Conservation (phyloP, 2,888 invertebrate genomes). For the Shargacucullia verbasci region DNA sequence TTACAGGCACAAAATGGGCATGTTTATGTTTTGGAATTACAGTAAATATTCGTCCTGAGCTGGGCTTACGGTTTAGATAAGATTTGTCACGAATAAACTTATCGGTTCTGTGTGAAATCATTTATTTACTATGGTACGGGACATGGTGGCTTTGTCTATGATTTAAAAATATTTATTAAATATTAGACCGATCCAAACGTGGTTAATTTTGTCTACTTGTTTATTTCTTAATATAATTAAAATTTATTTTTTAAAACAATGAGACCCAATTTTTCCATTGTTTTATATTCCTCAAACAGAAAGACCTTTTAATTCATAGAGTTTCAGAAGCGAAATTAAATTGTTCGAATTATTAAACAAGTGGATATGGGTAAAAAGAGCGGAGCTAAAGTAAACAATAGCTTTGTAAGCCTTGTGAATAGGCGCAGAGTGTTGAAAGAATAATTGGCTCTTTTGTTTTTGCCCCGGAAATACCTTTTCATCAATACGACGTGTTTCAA, state of each 20-base stretch:
- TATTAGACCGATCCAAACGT: too few relatives aligned
- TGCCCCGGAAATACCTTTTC: conserved; percentile 40
- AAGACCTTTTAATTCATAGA: conserved; percentile 19
- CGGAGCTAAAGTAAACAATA: conserved; percentile 54
- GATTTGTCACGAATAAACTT: conserved; percentile 15
- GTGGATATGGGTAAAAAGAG: conserved; percentile 36
- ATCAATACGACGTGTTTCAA: conserved; percentile 58
- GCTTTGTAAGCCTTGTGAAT: conserved; percentile 57
- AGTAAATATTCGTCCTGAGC: conserved; percentile 30
- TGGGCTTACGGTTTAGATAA: conserved; percentile 19
- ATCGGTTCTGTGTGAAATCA: neutral
- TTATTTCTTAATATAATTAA: too few relatives aligned
- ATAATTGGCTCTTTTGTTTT: conserved; percentile 59
- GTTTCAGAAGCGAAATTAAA: conserved; percentile 39
- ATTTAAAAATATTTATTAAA: too few relatives aligned
- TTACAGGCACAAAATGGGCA: conserved; percentile 48
- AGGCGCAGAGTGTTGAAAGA: conserved; percentile 63
- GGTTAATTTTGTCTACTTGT: too few relatives aligned
- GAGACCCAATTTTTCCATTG: neutral
- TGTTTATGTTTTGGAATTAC: conserved; percentile 50
- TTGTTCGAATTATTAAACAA: conserved; percentile 44
- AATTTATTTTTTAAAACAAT: too few relatives aligned
- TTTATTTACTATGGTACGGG: too few relatives aligned
- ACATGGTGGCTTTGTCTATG: too few relatives aligned
- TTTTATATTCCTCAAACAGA: conserved; percentile 26